Conservation (phyloP, 2,797 vertebrate genomes). For the Carduelis carduelis region DNA sequence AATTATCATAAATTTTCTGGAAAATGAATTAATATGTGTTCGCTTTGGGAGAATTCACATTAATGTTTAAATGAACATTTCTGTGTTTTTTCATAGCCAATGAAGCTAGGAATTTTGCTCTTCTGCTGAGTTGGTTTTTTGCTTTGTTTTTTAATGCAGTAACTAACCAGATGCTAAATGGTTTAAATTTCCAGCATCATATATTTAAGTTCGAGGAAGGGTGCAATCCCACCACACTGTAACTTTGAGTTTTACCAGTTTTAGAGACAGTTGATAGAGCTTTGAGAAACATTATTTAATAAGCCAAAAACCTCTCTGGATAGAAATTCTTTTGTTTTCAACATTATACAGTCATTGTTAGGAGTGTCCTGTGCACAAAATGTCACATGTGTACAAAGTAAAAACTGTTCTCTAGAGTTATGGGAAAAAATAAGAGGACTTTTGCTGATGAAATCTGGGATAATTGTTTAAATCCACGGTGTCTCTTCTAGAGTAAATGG, state of each 20-base stretch:
- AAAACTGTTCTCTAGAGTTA: neutral
- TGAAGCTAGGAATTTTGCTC: constrained; percentile 29
- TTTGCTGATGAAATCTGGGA: neutral
- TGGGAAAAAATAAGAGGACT: neutral
- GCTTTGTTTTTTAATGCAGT: constrained; percentile 29
- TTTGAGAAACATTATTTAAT: neutral
- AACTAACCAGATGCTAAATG: constrained; percentile 65
- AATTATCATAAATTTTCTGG: constrained; percentile 59
- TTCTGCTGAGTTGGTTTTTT: constrained; percentile 23
- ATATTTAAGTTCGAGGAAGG: constrained; percentile 27
- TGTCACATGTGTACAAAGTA: neutral
- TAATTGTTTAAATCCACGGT: neutral
- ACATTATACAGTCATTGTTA: neutral
- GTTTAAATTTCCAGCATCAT: constrained; percentile 41
- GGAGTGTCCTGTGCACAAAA: neutral
- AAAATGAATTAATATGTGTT: constrained; percentile 55
- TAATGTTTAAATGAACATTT: constrained; percentile 34
- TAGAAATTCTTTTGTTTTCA: neutral
- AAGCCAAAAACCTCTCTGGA: neutral
- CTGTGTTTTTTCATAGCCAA: constrained; percentile 24
- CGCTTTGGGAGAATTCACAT: constrained; percentile 5
- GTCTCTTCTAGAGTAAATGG: neutral
- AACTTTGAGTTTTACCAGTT: neutral
- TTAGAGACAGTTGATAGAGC: constrained; percentile 9
- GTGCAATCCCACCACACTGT: neutral